Base-by-base conservation (phyloP, 1,140 invertebrate species). In the Drusus annulatus region DNA sequence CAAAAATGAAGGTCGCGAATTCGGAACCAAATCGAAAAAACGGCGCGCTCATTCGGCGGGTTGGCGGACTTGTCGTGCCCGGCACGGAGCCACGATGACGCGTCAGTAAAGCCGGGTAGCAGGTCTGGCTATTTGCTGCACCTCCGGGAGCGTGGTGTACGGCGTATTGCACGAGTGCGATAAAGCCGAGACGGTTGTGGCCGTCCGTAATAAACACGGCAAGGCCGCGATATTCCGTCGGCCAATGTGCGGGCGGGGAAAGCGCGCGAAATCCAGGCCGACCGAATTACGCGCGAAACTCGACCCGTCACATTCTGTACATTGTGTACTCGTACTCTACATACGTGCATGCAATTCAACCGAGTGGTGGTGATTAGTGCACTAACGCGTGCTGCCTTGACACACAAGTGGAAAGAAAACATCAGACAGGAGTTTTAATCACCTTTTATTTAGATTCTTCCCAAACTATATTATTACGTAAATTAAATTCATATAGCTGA, bases 191-290 rank as follows among this genome's bases (percentile, higher is more conserved):
- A 21, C 54, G 54, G 54, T 56, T 56, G 56, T 60, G 56, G 19
- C 56, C 17, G 56, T 10, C 10, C 8, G 56, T 60, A 60, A 19
- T 60, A 60, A 60, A 19, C 56, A 60, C 17, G 7, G 56, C 56
- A 60, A 60, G 56, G 56, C 56, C 56, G 56, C 56, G 7, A 17
- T 21, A 19, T 45, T 45, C 56, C 23, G 17, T 8, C 56, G 19
- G 17, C 56, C 17, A 60, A 60, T 21, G 17, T 19, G 17, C 17
- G 56, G 56, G 10, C 56, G 56, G 56, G 56, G 56, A 60, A 60
- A 60, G 56, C 56, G 56, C 56, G 56, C 56, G 56, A 60, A 60
- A 45, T 45, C 36, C 36, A 45, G 36, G 56, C 16, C 56, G 19
- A 60, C n/a, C 56, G 19, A 60, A 19, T 60, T 60, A 56, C 54